A percentile compares a stretch with the other conserved stretches of the same genome.
Conservation (phyloP, 1,140 invertebrate species). For the Antheraea pernyi region DNA sequence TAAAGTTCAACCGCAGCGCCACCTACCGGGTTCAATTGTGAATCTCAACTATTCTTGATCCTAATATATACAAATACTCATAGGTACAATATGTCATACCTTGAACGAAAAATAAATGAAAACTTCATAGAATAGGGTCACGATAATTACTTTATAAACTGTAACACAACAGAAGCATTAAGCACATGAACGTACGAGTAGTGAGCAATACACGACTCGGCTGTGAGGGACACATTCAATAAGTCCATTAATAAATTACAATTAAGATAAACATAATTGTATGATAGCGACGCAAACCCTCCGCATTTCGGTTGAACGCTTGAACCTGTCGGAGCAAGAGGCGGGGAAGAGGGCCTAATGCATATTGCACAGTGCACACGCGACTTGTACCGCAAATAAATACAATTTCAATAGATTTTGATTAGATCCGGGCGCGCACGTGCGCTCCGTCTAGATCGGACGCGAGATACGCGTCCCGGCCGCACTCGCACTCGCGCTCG, state of each 20-base stretch:
- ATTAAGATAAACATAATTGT: conserved; percentile 2
- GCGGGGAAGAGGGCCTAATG: too few species aligned
- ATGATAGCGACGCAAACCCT: too few species aligned
- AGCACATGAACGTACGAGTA: background rate
- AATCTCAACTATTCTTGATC: too few species aligned
- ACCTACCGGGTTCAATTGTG: too few species aligned
- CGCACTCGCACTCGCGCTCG: background rate
- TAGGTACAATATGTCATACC: too few species aligned
- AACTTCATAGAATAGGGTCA: background rate
- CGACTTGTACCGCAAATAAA: background rate
- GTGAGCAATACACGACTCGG: background rate
- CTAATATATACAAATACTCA: too few species aligned
- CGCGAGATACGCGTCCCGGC: background rate
- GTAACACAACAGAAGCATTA: background rate
- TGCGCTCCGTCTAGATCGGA: background rate
- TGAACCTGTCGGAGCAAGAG: background rate
- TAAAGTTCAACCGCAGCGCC: too few species aligned
- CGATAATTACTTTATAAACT: background rate
- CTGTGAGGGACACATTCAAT: background rate
- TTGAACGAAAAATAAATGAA: too few species aligned
- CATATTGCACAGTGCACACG: too few species aligned
- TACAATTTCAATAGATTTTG: background rate
- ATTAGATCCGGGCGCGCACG: background rate
- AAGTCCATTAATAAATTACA: conserved; percentile 3
- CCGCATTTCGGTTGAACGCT: too few species aligned